phyloP scores from a whole-genome alignment of 2,797 vertebrate species.

The Chiroxiphia lanceolata region DNA sequence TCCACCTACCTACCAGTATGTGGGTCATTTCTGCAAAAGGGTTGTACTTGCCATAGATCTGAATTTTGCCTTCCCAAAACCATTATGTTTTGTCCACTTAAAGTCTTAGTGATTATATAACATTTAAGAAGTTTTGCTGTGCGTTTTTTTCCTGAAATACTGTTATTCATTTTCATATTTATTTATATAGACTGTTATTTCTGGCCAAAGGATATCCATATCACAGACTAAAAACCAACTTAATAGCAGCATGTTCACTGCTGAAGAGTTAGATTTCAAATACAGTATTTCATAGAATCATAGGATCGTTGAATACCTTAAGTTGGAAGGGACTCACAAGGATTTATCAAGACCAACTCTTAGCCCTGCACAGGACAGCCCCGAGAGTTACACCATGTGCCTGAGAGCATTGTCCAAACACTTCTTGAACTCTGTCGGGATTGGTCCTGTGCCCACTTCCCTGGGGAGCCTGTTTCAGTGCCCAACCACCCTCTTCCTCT shows the following conservation, averaged over 20 bases:
- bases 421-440: background rate
- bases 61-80: background rate
- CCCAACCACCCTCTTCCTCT: rapidly evolving
- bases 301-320: background rate
- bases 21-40: background rate
- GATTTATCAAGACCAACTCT: too few species aligned
- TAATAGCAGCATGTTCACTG: background rate
- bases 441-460: background rate
- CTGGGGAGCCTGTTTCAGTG: background rate
- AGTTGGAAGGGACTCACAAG: background rate
- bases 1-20: background rate
- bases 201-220: background rate
- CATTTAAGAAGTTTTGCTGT: background rate
- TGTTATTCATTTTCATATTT: background rate
- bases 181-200: background rate
- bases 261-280: background rate
- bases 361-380: background rate
- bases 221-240: background rate
- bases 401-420: background rate
- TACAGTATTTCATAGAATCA: background rate
- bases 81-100: background rate
- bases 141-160: background rate
- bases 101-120: background rate
- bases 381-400: too few species aligned
- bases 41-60: background rate